Evolutionary conservation across 2,113 vertebrate species (phyloP), one percentile per base, ranked within the genome.

Genomic region (Phyllostomus hastatus): DNA sequence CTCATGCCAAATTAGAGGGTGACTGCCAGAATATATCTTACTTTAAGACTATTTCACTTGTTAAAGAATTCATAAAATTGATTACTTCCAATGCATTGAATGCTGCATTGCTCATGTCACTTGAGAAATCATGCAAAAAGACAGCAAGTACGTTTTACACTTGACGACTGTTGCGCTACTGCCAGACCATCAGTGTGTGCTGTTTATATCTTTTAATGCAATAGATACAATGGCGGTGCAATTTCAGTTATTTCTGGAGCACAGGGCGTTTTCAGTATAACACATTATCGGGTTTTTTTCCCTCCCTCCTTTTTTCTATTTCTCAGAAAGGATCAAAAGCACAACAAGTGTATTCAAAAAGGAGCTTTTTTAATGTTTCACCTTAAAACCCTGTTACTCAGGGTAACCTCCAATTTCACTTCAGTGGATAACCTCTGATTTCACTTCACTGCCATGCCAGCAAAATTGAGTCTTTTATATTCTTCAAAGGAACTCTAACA

Each of bases 241-340:
- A 85, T 92, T 86, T 24, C 5, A 50, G 72, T 87, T 96, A 94
- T 96, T 97, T 88, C 61, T 91, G 52, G 78, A 93, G 26, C 5
- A 43, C 31, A 83, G 87, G 20, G 38, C 72, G 57, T 35, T 85
- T 54, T 79, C 48, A 43, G 35, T 50, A 84, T 26, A 64, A 38
- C 33, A 24, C 38, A 1, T 20, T 35, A 35, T 52, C 75, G 1
- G 94, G 94, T 90, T 67, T 79, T 78, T 33, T 66, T 52, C 1
- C 35, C 35, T 52, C 46, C 50, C 26, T n/a, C 38, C 16, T 82
- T 82, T 61, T 79, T 94, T 80, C 61, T 87, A 22, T 80, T 82
- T 80, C 86, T 54, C 79, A 93, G 83, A 95, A 98, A 95, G 67
- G 93, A 96, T 97, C 75, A 95, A 95, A 98, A 92, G 92, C 91